Evolutionary conservation across 2,888 invertebrate species (phyloP), one percentile per base, ranked within the genome.

Genomic region (Synergus itoensis): DNA sequence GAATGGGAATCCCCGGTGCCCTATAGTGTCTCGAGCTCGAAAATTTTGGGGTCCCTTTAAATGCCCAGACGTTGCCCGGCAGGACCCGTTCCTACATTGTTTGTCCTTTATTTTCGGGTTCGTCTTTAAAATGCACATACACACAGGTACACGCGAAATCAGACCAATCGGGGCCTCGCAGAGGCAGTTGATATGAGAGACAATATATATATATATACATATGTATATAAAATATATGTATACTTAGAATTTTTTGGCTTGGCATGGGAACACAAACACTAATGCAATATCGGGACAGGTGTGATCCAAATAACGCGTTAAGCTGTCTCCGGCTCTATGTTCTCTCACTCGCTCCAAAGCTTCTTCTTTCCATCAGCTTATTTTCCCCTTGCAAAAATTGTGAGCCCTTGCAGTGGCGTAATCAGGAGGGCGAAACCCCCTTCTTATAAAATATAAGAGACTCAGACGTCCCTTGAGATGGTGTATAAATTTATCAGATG

Each of bases 251-350:
- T 82, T 77, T 80, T 75, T 78, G 80, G n/a, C 2, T 2, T 48
- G 53, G 62, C 82, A 86, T 84, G 87, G 86, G 86, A 87, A 86
- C 83, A 80, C 79, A 62, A 77, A 81, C 78, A 80, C 79, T 79
- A 80, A 81, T 78, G 77, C 80, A 82, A 83, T 84, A 67, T 67
- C 60, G 84, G 88, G 88, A 89, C 90, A 90, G 90, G 90, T 90
- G 90, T 89, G 90, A 89, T 88, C 88, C 85, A 88, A 88, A 90
- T 90, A 89, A 84, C 87, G 84, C 87, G 84, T 82, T 78, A 81
- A 80, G 84, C 85, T 86, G 85, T 87, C 86, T 86, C 53, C 36
- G 48, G 73, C 36, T 73, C 73, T 73, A 60, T n/a, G 53, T 60
- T 73, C 28, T 73, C 65, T 65, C 65, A 40, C 43, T 65, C 40